Conservation (phyloP, 1,140 invertebrate species). For the Ganaspis sp. region DNA sequence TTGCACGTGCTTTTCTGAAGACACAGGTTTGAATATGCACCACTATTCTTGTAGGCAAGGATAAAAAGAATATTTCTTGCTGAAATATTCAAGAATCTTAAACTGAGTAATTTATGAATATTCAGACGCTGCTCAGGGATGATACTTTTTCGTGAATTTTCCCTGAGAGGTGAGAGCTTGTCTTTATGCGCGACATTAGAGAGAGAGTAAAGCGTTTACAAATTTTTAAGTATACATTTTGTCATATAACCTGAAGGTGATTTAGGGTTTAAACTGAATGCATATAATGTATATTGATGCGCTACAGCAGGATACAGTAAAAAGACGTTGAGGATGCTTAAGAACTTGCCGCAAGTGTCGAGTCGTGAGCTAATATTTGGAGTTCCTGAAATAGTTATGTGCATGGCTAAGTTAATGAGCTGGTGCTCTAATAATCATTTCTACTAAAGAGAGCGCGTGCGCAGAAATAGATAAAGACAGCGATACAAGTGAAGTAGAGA, state of each 20-base stretch:
- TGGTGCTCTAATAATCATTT: constrained; percentile 51
- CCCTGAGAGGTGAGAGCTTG: neutral
- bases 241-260: neutral
- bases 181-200: neutral
- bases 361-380: constrained; percentile 54
- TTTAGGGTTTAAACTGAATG: neutral
- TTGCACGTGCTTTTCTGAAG: constrained; percentile 18
- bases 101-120: constrained; percentile 26
- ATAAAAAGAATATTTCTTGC: constrained; percentile 3
- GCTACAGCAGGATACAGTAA: neutral
- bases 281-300: neutral
- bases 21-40: constrained; percentile 9
- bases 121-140: neutral
- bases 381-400: constrained; percentile 55
- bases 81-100: constrained; percentile 24
- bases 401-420: constrained; percentile 48
- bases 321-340: neutral
- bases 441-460: constrained; percentile 19
- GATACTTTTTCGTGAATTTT: neutral
- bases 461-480: neutral
- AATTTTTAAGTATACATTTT: neutral
- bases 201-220: neutral
- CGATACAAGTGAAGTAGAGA: neutral
- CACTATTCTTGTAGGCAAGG: neutral
- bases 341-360: constrained; percentile 6